Evolutionary conservation across 2,113 vertebrate genomes (phyloP), one percentile per base, ranked within the genome.

Genomic region (Paedocypris sp.): DNA sequence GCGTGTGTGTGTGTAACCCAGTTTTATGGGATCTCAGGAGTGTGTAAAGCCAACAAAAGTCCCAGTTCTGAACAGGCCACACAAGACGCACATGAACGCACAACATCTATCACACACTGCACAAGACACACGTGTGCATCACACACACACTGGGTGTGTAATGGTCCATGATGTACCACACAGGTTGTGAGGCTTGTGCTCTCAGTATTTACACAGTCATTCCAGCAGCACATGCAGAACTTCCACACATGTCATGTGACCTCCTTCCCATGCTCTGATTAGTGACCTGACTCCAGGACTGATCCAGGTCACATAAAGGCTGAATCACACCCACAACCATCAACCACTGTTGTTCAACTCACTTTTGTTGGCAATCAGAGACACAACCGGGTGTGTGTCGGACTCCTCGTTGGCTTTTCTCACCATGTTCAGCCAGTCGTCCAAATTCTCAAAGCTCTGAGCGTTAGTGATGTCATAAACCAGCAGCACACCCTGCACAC

Each of bases 171-270:
- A 94, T 90, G 82, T 92, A 85, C 93, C 95, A 98, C 95, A 98
- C 95, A 98, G 92, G 91, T 87, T 87, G 90, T 86, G 83, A 85
- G 87, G 86, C 91, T 93, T 92, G 92, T 97, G 95, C 86, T 91
- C 93, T n/a, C 91, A 99, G 96, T 94, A 97, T 99, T 99, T 99
- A 89, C 91, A 92, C 94, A 94, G 91, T 88, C 89, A 92, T 89
- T 89, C 57, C 38, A 87, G 86, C 91, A 89, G 54, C 45, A 75
- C 90, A 93, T 91, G 90, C 93, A 94, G 90, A 90, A 94, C 89
- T 92, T 95, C 94, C 82, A 56, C 36, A 29, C 52, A 43, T 9
- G 38, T 43, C 53, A 58, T 39, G 32, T 43, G 38, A 58, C 39
- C 53, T 18, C 15, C 5, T 9, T 19, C 25, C 36, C 20, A 16